Conservation (phyloP, 1,140 invertebrate species). For the Drosophila paulistorum region DNA sequence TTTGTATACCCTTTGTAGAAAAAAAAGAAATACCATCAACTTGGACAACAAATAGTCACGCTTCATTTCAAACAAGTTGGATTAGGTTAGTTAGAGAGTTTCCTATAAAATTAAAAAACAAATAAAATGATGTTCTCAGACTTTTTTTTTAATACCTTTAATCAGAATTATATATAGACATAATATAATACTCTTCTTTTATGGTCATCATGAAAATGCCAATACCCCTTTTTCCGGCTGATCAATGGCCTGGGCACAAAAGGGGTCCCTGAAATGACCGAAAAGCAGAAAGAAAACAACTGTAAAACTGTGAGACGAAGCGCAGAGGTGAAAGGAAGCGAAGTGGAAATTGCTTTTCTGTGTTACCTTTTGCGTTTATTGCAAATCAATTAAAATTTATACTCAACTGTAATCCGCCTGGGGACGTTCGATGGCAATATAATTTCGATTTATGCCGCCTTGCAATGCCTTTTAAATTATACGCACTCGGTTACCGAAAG, state of each 20-base stretch:
- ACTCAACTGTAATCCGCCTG: slow-evolving; percentile 30
- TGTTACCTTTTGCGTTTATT: slow-evolving; percentile 42
- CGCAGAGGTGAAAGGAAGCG: neutral
- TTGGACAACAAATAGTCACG: too few species aligned
- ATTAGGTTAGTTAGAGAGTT: too few species aligned
- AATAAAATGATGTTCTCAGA: too few species aligned
- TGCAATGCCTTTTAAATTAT: slow-evolving; percentile 57
- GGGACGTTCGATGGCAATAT: slow-evolving; percentile 35
- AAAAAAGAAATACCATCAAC: too few species aligned
- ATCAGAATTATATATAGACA: too few species aligned
- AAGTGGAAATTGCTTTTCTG: slow-evolving; percentile 48
- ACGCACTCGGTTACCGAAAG: slow-evolving; percentile 17
- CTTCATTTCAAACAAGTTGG: too few species aligned
- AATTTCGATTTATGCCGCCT: slow-evolving; percentile 58
- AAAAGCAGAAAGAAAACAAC: slow-evolving; percentile 12
- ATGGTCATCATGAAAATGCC: too few species aligned
- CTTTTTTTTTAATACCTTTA: too few species aligned
- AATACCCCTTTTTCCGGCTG: neutral
- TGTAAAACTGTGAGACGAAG: slow-evolving; percentile 12
- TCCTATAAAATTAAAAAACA: too few species aligned
- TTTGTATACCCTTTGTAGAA: neutral
- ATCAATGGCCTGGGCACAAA: neutral
- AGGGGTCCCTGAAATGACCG: neutral
- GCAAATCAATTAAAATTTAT: slow-evolving; percentile 71
- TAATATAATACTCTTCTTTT: too few species aligned